Percentiles rank a stretch among this genome's conserved stretches.
These are phyloP conservation scores for Pterostichus niger DNA, from an alignment of 2,888 invertebrate genomes.

Conservation along the genomic window DNA sequence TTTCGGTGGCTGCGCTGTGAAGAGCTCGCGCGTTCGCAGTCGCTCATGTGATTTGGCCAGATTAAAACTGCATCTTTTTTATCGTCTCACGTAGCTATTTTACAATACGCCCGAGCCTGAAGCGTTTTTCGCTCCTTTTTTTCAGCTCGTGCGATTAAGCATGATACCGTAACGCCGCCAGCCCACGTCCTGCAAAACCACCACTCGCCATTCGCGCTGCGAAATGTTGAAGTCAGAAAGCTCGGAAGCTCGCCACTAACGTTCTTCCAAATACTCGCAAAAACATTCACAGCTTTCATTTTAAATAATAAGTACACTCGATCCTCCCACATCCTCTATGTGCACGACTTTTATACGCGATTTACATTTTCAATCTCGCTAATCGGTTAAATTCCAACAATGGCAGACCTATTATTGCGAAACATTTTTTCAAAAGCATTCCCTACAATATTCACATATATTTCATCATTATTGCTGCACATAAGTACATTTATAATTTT, in stretches of 20 bases:
- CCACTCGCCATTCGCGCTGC: not conserved
- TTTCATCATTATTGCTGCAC: too few relatives aligned
- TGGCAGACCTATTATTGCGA: too few relatives aligned
- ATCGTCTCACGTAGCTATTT: slow-evolving; percentile 62
- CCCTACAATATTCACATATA: too few relatives aligned
- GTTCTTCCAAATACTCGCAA: slow-evolving; percentile 33
- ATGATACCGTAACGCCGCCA: slow-evolving; percentile 28
- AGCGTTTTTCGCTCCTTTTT: slow-evolving; percentile 57
- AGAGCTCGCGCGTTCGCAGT: slow-evolving; percentile 51
- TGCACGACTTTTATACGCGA: too few relatives aligned
- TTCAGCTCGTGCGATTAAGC: slow-evolving; percentile 54
- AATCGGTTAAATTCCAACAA: too few relatives aligned
- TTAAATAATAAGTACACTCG: slow-evolving; percentile 15
- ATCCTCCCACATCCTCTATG: too few relatives aligned
- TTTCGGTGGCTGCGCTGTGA: slow-evolving; percentile 47
- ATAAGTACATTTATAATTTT: too few relatives aligned
- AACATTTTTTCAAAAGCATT: too few relatives aligned
- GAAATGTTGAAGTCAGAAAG: slow-evolving; percentile 37
- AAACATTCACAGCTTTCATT: slow-evolving; percentile 35
- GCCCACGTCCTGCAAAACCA: slow-evolving; percentile 27
- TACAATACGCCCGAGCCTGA: slow-evolving; percentile 58
- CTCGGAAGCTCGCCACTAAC: slow-evolving; percentile 24
- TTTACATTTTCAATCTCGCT: too few relatives aligned
- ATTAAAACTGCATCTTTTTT: slow-evolving; percentile 64
- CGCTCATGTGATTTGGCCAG: slow-evolving; percentile 63